A percentile compares a stretch with the other conserved stretches of the same genome.
Conservation (phyloP, 2,113 vertebrate genomes). For the Origma solitaria region DNA sequence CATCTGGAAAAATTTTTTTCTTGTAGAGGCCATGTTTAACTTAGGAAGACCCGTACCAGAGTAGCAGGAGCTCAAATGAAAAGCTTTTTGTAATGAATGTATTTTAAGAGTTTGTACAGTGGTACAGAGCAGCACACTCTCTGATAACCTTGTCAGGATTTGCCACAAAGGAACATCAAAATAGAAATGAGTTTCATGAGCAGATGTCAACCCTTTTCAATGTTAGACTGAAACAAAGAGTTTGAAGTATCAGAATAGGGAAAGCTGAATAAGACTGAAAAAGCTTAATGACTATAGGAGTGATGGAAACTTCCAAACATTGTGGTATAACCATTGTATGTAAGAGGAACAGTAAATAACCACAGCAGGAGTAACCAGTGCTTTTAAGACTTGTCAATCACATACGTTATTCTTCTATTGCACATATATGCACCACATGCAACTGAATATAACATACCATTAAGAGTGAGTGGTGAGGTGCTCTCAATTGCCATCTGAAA, state of each 20-base stretch:
- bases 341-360: neutral
- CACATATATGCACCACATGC: neutral
- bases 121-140: neutral
- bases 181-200: neutral
- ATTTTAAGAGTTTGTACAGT: neutral
- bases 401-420: neutral
- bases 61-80: neutral
- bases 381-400: neutral
- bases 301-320: neutral
- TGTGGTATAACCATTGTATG: neutral
- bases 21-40: neutral
- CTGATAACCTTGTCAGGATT: neutral
- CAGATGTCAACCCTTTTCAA: neutral
- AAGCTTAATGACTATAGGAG: neutral
- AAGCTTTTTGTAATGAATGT: neutral
- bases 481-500: neutral
- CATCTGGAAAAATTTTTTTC: constrained; percentile 19
- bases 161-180: neutral
- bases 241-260: neutral
- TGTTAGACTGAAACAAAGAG: neutral
- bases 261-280: neutral
- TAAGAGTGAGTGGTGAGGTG: neutral
- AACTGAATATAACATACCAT: neutral
- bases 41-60: constrained; percentile 1
- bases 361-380: neutral